Evolutionary conservation across 2,888 invertebrate species (phyloP), one percentile per base, ranked within the genome.

Genomic region (Halocaridina rubra): DNA sequence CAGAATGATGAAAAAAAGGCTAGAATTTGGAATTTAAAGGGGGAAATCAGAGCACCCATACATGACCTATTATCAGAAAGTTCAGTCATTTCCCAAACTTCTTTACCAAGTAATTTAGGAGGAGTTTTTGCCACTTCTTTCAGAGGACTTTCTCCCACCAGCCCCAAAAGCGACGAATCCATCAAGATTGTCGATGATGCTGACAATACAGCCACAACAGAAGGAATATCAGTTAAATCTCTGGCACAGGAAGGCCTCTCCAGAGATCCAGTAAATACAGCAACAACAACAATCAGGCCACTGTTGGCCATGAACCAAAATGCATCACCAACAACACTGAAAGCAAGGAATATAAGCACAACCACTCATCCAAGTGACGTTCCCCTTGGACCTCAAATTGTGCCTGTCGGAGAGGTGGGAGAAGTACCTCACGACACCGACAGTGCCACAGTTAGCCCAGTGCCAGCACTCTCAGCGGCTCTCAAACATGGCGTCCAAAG

Each of bases 401-500:
- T 78, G 24, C 59, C 78, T 0, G 82, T 84, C 10, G 82, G 82
- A 22, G 82, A 84, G 77, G 82, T 84, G 24, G 82, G 82, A 4
- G 82, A 84, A 30, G 61, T 84, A 72, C 33, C 69, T 4, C 82
- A 84, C 57, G 72, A 72, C 27, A 29, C 27, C 2, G 59, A 71
- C 59, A 72, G 32, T 10, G 29, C 59, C 33, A 22, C 10, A 24
- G 4, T 19, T 32, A 24, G 8, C n/a, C 7, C 27, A 7, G 67
- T 19, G n/a, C n/a, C 72, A 16, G 61, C 39, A 13, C 76, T 76
- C 16, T 69, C 78, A 3, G 72, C 77, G 4, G 57, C 53, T 39
- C 59, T 84, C n/a, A 84, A 69, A 72, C 82, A 84, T 32, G 82
- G 82, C 22, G 72, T 78, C 16, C 82, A 84, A 59, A 78, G 78